A percentile compares a stretch with the other conserved stretches of the same genome.
Conservation (phyloP, 2,797 vertebrate species). For the Alosa sapidissima region DNA sequence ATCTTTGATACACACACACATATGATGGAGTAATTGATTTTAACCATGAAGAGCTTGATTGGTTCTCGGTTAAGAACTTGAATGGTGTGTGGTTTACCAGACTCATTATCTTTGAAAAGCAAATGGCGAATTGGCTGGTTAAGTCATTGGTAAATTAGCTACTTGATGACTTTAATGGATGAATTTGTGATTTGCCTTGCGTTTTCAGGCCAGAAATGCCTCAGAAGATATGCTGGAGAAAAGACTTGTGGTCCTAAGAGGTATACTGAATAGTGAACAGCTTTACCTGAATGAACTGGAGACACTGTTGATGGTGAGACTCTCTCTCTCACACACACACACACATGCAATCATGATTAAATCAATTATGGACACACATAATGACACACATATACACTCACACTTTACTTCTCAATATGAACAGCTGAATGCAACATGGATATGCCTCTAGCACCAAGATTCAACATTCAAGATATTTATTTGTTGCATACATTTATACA, state of each 20-base stretch:
- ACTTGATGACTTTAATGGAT: background rate
- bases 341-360: background rate
- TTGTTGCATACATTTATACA: background rate
- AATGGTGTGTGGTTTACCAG: too few relatives aligned
- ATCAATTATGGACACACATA: background rate
- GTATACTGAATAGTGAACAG: conserved; percentile 71
- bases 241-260: conserved; percentile 66
- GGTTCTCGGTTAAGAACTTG: background rate
- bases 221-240: conserved; percentile 65
- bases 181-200: background rate
- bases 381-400: background rate
- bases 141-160: background rate
- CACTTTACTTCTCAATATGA: background rate
- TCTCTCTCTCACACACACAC: conserved; percentile 24
- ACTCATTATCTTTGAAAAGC: too few relatives aligned
- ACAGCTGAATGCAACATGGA: background rate
- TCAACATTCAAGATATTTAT: too few relatives aligned
- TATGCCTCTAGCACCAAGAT: too few relatives aligned
- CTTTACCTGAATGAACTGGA: conserved; percentile 74
- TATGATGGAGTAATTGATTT: background rate
- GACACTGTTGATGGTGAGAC: conserved; percentile 67
- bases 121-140: background rate
- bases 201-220: conserved; percentile 54
- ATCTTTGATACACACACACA: background rate
- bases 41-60: background rate